Conservation (phyloP, 2,888 invertebrate species). For the Plagodis dolabraria region DNA sequence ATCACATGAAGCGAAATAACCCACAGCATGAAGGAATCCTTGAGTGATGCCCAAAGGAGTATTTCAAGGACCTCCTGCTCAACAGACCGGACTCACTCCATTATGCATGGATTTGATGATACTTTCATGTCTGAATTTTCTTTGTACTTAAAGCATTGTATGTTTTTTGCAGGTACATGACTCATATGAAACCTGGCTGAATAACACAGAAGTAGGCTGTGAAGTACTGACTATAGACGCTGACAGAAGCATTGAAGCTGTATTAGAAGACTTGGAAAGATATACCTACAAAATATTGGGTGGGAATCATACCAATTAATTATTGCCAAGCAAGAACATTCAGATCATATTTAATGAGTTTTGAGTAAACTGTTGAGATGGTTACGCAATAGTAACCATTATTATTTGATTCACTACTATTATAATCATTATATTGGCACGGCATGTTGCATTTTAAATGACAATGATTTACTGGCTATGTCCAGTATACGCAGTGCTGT, state of each 20-base stretch:
- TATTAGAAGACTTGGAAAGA: slow-evolving; percentile 69
- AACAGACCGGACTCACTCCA: too few species aligned
- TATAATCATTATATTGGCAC: too few species aligned
- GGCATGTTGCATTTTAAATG: too few species aligned
- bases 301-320: slow-evolving; percentile 74
- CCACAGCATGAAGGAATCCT: too few species aligned
- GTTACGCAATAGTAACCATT: not conserved
- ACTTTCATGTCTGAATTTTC: not conserved
- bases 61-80: too few species aligned
- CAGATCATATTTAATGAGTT: not conserved
- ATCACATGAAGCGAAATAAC: too few species aligned
- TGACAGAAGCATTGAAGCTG: slow-evolving; percentile 58
- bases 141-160: not conserved
- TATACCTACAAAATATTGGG: slow-evolving; percentile 77
- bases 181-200: slow-evolving; percentile 76
- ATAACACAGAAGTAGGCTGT: slow-evolving; percentile 66
- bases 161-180: slow-evolving; percentile 66
- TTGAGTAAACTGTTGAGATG: not conserved
- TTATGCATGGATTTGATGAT: not conserved
- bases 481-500: too few species aligned
- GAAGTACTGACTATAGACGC: slow-evolving; percentile 79
- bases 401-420: too few species aligned
- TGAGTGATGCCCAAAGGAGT: too few species aligned
- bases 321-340: not conserved
- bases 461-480: too few species aligned